A percentile compares a stretch with the other conserved stretches of the same genome.
phyloP scores from a whole-genome alignment of 2,888 invertebrate species.

The Himalopsyche japonica region DNA sequence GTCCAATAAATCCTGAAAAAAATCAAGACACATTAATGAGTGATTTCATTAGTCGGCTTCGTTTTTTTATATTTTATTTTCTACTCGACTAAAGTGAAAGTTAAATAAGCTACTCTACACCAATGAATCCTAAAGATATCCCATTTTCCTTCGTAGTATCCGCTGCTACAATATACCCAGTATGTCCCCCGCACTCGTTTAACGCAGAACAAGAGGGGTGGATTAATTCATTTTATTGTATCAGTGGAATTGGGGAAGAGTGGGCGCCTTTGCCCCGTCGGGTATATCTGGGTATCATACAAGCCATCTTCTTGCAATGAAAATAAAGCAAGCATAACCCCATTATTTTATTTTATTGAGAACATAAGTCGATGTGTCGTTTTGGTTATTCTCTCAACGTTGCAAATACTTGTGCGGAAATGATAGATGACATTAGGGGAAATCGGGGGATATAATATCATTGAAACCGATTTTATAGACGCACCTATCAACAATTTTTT shows the following conservation, averaged over 20 bases:
- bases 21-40: no score
- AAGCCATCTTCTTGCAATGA: conserved; percentile 31
- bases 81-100: no score
- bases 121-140: conserved; percentile 2
- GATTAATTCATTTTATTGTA: conserved; percentile 40
- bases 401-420: not conserved
- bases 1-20: no score
- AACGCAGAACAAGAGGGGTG: conserved; percentile 34
- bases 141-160: not conserved
- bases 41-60: no score
- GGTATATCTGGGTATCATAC: conserved; percentile 10
- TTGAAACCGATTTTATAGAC: not conserved
- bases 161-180: conserved; percentile 19
- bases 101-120: not conserved
- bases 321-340: conserved; percentile 29
- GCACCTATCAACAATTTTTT: no score
- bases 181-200: conserved; percentile 20
- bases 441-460: not conserved
- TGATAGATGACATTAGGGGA: not conserved
- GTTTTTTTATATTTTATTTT: no score
- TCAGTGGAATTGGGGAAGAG: conserved; percentile 18
- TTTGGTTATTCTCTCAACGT: not conserved
- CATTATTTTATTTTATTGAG: conserved; percentile 29
- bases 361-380: conserved; percentile 28
- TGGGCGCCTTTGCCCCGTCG: conserved; percentile 5